Conservation (phyloP, 2,888 invertebrate genomes). For the Galeopsomyia nigrocyanea region DNA sequence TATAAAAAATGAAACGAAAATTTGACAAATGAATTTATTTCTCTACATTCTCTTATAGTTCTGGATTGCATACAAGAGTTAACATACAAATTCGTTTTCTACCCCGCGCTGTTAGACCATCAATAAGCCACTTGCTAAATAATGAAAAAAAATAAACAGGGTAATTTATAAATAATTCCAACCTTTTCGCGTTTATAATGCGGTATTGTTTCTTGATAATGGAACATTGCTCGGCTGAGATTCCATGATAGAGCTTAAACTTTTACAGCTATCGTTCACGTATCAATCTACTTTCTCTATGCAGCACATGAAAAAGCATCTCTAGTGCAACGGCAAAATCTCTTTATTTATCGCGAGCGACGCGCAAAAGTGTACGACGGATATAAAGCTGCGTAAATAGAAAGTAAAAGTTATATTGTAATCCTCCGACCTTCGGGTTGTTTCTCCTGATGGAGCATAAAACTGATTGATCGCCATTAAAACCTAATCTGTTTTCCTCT, state of each 20-base stretch:
- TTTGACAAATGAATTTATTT: too few relatives aligned
- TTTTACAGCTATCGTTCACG: conserved; percentile 39
- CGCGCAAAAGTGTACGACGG: not conserved
- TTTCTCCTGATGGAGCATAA: too few relatives aligned
- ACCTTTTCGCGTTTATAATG: conserved; percentile 31
- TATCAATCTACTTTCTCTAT: conserved; percentile 48
- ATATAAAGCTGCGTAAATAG: conserved; percentile 27
- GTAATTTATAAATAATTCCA: conserved; percentile 41
- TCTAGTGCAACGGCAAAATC: conserved; percentile 22
- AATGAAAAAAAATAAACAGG: conserved; percentile 1
- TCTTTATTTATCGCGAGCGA: conserved; percentile 41
- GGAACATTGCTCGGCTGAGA: conserved; percentile 42
- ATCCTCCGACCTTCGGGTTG: conserved; percentile 28
- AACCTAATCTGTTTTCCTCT: too few relatives aligned
- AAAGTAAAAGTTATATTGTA: conserved; percentile 40
- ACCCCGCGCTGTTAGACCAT: too few relatives aligned
- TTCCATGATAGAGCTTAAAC: conserved; percentile 35
- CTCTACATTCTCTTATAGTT: too few relatives aligned
- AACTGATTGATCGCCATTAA: too few relatives aligned
- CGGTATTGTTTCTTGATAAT: conserved; percentile 45
- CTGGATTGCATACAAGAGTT: too few relatives aligned
- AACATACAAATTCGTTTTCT: too few relatives aligned
- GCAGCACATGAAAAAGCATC: not conserved
- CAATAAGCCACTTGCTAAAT: too few relatives aligned
- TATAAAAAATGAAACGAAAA: too few relatives aligned